Evolutionary conservation across 2,113 vertebrate genomes (phyloP), one percentile per base, ranked within the genome.

Genomic region (Ictalurus punctatus): DNA sequence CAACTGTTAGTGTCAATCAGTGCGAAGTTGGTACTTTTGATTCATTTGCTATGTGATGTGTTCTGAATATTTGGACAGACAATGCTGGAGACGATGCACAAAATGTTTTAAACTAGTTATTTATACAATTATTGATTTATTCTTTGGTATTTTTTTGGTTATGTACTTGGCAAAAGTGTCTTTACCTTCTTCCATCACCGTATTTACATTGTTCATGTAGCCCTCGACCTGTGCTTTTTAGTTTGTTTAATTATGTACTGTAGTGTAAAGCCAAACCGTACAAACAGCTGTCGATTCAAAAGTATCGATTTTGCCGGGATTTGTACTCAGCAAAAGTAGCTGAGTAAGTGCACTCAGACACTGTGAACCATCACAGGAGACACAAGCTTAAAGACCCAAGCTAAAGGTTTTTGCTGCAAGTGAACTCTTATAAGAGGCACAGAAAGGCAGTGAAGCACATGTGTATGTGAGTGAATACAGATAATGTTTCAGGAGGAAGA

Each of bases 401-500:
- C 37, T 44, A 37, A 37, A 37, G 14, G 7, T 19, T 71, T 74
- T 74, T 76, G 30, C 2, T 4, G 44, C 1, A 14, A 10, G 40
- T 78, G 17, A 74, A 21, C 12, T 71, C n/a, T 71, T 14, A 71
- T 30, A 71, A 73, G 65, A 5, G 65, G 25, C 65, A 71, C 16
- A 71, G n/a, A 19, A 34, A 71, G 19, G 34, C 12, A 80, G 56
- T 61, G 48, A 67, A 37, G 14, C 69, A 69, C 48, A 17, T 40
- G 27, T 25, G 58, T 17, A 21, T 34, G 73, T 37, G n/a, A 58
- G 27, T 81, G 10, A 86, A 85, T 56, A 71, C 27, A 69, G 78
- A 85, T 37, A 59, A 76, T n/a, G 58, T 59, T 84, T 81, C 80
- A 67, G 63, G 71, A 74, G 56, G n/a, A 73, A 83, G n/a, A 54